Evolutionary conservation across 2,113 vertebrate species (phyloP).

Genomic region (Pseudonaja textilis): DNA sequence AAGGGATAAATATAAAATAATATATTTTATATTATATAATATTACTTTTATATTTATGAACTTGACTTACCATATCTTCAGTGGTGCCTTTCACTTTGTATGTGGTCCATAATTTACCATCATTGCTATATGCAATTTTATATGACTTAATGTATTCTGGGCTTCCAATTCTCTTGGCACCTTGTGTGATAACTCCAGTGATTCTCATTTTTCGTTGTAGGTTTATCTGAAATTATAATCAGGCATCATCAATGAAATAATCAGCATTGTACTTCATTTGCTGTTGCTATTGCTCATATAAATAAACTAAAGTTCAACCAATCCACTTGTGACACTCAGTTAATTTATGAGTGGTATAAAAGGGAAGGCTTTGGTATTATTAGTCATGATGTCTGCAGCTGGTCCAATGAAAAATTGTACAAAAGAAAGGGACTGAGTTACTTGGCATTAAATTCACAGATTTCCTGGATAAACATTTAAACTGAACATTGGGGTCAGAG

Average conservation of each 20-base stretch:
- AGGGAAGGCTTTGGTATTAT: no score
- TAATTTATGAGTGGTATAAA: background rate
- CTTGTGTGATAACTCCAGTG: slow-evolving; percentile 97
- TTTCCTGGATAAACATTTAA: no score
- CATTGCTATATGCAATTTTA: slow-evolving; percentile 95
- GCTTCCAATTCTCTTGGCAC: slow-evolving; percentile 97
- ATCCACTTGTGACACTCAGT: background rate
- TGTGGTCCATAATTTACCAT: slow-evolving; percentile 92
- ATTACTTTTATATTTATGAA: background rate
- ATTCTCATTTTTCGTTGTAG: slow-evolving; percentile 96
- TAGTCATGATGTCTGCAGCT: no score
- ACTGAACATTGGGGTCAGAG: no score
- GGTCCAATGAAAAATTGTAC: no score
- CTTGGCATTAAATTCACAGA: no score
- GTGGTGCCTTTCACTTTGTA: slow-evolving; percentile 93
- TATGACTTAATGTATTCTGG: slow-evolving; percentile 98
- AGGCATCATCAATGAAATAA: background rate
- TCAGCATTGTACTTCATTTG: background rate
- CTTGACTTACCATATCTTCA: slow-evolving; percentile 88
- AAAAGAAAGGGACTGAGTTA: no score
- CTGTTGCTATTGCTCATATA: background rate
- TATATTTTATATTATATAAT: background rate
- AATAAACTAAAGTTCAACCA: background rate
- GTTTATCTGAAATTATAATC: slow-evolving; percentile 84
- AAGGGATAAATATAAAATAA: background rate